phyloP scores from a whole-genome alignment of 2,888 invertebrate genomes.

The Mesodorylaimus sp. region DNA sequence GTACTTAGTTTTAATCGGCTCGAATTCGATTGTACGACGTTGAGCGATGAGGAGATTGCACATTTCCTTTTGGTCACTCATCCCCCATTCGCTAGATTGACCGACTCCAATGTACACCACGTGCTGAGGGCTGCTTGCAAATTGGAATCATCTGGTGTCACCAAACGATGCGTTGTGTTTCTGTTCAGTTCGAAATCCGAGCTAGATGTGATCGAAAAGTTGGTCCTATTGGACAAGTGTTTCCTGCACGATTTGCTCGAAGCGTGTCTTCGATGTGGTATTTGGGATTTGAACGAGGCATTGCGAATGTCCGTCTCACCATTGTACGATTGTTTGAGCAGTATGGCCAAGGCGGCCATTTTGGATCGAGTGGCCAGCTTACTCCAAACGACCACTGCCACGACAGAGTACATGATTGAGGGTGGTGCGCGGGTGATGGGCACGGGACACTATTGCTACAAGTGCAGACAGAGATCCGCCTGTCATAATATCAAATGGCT shows the following conservation, averaged over 20 bases:
- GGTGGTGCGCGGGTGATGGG: too few species aligned
- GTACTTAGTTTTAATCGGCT: conserved; percentile 13
- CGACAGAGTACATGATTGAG: too few species aligned
- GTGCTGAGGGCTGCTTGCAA: conserved; percentile 27
- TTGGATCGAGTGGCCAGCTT: conserved; percentile 26
- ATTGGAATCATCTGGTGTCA: conserved; percentile 26
- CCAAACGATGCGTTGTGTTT: conserved; percentile 26
- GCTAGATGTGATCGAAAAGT: conserved; percentile 26
- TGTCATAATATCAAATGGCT: too few species aligned
- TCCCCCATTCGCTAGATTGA: conserved; percentile 28
- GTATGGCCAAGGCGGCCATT: conserved; percentile 24
- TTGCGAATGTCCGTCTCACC: conserved; percentile 1
- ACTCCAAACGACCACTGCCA: too few species aligned
- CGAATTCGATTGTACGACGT: conserved; percentile 9
- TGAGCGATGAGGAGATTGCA: conserved; percentile 9
- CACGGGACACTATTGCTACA: too few species aligned
- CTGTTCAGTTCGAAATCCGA: conserved; percentile 22
- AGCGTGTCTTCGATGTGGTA: conserved; percentile 23
- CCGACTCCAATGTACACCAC: conserved; percentile 26
- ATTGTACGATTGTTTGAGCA: conserved; percentile 25
- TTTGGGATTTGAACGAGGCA: conserved; percentile 24
- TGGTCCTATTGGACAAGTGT: conserved; percentile 27
- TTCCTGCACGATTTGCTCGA: conserved; percentile 28
- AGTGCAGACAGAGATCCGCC: too few species aligned
- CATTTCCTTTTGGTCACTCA: conserved; percentile 20